phyloP scores from a whole-genome alignment of 2,888 invertebrate species.

The Apamea monoglypha region DNA sequence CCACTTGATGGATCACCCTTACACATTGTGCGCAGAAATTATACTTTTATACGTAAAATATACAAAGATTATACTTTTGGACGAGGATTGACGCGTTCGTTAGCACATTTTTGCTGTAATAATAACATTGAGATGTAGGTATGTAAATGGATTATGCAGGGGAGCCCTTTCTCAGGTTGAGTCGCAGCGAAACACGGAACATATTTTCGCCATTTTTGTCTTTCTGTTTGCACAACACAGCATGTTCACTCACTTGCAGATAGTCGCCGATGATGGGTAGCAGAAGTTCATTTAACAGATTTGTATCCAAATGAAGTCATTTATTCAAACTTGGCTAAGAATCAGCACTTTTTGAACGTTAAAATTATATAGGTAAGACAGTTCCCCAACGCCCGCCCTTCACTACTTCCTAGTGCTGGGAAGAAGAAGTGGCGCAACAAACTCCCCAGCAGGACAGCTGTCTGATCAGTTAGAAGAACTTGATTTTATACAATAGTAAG shows the following conservation, averaged over 20 bases:
- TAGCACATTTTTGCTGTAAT: slow-evolving; percentile 64
- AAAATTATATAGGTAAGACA: too few species aligned
- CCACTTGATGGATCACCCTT: slow-evolving; percentile 72
- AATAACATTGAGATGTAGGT: slow-evolving; percentile 48
- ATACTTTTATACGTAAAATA: slow-evolving; percentile 55
- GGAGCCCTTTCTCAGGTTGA: background rate
- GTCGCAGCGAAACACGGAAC: background rate
- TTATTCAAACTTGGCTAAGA: background rate
- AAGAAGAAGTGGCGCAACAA: background rate
- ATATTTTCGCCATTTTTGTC: background rate
- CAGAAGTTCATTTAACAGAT: background rate
- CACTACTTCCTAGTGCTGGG: background rate
- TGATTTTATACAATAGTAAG: background rate
- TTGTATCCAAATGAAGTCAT: background rate
- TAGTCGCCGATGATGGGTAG: background rate
- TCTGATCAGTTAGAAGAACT: background rate
- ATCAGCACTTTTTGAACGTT: too few species aligned
- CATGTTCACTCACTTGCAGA: background rate
- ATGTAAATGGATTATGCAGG: slow-evolving; percentile 36
- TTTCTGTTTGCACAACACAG: background rate
- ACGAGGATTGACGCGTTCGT: slow-evolving; percentile 74
- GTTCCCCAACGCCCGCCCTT: background rate
- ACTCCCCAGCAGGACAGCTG: background rate
- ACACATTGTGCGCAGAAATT: slow-evolving; percentile 66
- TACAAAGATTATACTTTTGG: slow-evolving; percentile 47